phyloP scores from a whole-genome alignment of 2,113 vertebrate genomes.

The Merops nubicus region DNA sequence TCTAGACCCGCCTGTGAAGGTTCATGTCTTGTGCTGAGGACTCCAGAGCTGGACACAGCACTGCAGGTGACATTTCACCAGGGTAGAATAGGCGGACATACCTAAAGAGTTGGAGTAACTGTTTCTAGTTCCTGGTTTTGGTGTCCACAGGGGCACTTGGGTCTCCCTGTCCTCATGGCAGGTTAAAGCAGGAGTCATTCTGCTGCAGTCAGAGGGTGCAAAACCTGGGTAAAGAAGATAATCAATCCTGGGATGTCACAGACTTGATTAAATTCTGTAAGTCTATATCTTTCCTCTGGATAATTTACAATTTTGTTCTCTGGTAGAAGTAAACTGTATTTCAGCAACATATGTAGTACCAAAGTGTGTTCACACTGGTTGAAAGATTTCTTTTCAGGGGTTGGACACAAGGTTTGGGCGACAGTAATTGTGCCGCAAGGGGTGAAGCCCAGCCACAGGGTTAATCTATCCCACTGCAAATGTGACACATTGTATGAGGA shows the following conservation, averaged over 20 bases:
- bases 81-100: background rate
- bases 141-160: background rate
- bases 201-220: background rate
- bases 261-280: background rate
- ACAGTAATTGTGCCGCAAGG: background rate
- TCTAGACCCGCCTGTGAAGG: background rate
- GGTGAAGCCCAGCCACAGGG: background rate
- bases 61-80: background rate
- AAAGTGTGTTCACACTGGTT: background rate
- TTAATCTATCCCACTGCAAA: background rate
- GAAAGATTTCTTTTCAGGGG: background rate
- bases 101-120: background rate
- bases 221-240: accelerated
- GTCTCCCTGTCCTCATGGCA: background rate
- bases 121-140: background rate
- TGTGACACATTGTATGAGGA: accelerated
- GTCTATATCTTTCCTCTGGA: background rate
- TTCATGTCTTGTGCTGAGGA: background rate
- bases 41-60: background rate
- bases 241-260: accelerated
- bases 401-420: background rate
- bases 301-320: accelerated
- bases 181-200: background rate
- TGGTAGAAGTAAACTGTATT: background rate
- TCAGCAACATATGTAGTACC: background rate